These are phyloP conservation scores for Trigoniulus corallinus DNA, from an alignment of 1,140 invertebrate genomes.

Conservation along the genomic window DNA sequence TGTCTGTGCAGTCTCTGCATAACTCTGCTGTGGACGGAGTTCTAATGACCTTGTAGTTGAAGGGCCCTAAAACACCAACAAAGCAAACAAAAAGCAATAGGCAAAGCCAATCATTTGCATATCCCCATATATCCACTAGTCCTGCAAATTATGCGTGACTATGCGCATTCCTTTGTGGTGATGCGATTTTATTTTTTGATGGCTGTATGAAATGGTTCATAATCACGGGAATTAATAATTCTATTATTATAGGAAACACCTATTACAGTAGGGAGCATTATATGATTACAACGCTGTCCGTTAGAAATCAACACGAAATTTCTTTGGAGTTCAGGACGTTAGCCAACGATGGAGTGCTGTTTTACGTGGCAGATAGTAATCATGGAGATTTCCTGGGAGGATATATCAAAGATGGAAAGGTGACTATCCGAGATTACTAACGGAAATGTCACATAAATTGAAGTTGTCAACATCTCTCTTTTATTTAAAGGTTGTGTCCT, in stretches of 20 bases:
- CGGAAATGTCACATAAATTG: slow-evolving; percentile 10
- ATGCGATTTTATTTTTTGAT: not conserved
- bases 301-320: slow-evolving; percentile 41
- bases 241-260: not conserved
- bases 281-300: not conserved
- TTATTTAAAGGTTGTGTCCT: slow-evolving; percentile 49
- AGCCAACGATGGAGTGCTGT: slow-evolving; percentile 58
- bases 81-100: too few relatives aligned
- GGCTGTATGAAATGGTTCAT: not conserved
- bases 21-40: too few relatives aligned
- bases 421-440: slow-evolving; percentile 24
- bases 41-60: too few relatives aligned
- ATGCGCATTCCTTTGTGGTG: too few relatives aligned
- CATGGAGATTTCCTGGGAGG: slow-evolving; percentile 62
- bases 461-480: too few relatives aligned
- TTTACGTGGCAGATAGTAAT: slow-evolving; percentile 52
- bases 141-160: too few relatives aligned
- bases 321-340: slow-evolving; percentile 65
- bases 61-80: too few relatives aligned
- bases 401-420: slow-evolving; percentile 58
- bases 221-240: not conserved
- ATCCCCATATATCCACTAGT: too few relatives aligned
- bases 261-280: not conserved
- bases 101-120: too few relatives aligned
- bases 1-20: too few relatives aligned